Base-by-base conservation (phyloP, 2,888 invertebrate species). In the Mellilla xanthometata region DNA sequence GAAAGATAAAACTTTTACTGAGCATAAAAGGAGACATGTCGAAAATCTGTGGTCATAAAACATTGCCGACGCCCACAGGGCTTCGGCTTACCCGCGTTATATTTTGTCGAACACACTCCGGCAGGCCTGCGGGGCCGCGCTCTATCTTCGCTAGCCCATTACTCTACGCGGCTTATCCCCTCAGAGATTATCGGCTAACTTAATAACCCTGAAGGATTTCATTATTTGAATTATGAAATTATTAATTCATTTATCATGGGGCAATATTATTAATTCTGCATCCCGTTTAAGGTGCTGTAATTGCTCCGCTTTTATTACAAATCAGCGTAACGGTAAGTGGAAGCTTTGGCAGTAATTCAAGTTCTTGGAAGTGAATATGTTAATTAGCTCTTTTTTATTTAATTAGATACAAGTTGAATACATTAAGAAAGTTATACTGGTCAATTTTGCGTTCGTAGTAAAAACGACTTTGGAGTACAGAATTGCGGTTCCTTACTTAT, bases 1-100 rank as follows among this genome's bases (percentile, higher is more conserved):
- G 46, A 60, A 54, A 65, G 65, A 81, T 81, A 78, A 79, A 78
- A 80, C 62, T 79, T 81, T 79, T 79, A 81, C 72, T 72, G 56
- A 73, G 68, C 73, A 77, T 80, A 80, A 80, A 80, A 78, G 69
- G 62, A 66, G 74, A 75, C 73, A 81, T 68, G 72, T 70, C 65
- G 72, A 75, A 81, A 81, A 78, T 81, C 77, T 79, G 76, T 56
- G 66, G 68, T 62, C 65, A 67, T 81, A 81, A 81, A 81, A 77
- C 66, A 62, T 54, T 60, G 58, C 52, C 49, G 42, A 54, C 60
- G 49, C 62, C 63, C 62, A 61, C 56, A 47, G 49, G 60, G 62
- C 62, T 72, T 62, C 49, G 60, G 62, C 62, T 72, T 62, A 64
- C 62, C 54, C 49, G 47, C 45, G 57, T 56, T 44, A 58, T 47